Evolutionary conservation across 2,888 invertebrate genomes (phyloP).

Genomic region (Adelphocoris suturalis): DNA sequence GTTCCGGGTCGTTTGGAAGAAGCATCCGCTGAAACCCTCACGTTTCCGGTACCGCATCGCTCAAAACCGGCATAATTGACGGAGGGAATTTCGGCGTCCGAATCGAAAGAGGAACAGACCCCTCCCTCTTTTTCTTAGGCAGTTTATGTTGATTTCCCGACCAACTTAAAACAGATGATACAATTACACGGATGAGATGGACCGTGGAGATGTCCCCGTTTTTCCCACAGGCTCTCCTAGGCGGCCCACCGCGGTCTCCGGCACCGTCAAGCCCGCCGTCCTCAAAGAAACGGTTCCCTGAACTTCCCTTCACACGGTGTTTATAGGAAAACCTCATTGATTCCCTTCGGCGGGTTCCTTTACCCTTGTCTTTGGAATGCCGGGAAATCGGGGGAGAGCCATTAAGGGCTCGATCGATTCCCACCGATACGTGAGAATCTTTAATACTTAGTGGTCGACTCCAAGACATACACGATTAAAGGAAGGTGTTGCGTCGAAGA

Average conservation of each 20-base stretch:
- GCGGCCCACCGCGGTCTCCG: background rate
- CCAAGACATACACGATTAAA: too few relatives aligned
- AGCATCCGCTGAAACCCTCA: constrained; percentile 42
- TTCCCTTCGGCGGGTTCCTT: constrained; percentile 57
- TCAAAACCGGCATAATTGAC: constrained; percentile 35
- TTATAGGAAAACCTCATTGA: constrained; percentile 61
- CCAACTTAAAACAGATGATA: constrained; percentile 67
- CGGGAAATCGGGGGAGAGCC: background rate
- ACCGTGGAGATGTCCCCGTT: constrained; percentile 70
- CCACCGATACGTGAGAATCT: background rate
- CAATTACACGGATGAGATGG: constrained; percentile 72
- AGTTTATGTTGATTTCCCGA: constrained; percentile 71
- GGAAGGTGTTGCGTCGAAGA: too few relatives aligned
- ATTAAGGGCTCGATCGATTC: background rate
- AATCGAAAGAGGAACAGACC: constrained; percentile 46
- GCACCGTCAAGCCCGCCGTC: constrained; percentile 46
- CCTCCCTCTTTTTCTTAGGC: constrained; percentile 62
- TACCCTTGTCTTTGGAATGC: constrained; percentile 19
- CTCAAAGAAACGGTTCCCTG: constrained; percentile 48
- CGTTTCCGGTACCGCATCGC: constrained; percentile 31
- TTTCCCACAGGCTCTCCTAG: constrained; percentile 64
- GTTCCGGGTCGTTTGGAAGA: constrained; percentile 52
- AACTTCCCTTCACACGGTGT: constrained; percentile 67
- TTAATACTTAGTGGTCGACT: background rate
- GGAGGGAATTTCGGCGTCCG: constrained; percentile 41